phyloP scores from a whole-genome alignment of 2,888 invertebrate species.

The Drosophila seclusa region DNA sequence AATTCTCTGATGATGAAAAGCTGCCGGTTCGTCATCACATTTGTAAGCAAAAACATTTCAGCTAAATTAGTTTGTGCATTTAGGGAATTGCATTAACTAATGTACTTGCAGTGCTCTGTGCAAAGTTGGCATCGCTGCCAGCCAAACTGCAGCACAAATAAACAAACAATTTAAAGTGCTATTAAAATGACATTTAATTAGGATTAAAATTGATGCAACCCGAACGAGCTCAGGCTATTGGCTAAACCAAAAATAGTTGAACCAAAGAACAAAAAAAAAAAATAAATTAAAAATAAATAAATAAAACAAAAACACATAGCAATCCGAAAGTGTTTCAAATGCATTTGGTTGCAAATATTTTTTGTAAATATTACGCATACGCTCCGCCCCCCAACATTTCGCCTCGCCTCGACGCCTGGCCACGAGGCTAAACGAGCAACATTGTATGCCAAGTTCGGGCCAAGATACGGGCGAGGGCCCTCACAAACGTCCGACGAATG shows the following conservation, averaged over 20 bases:
- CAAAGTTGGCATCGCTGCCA: constrained; percentile 5
- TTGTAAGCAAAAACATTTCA: constrained; percentile 80
- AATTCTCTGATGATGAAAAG: constrained; percentile 69
- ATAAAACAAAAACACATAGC: constrained; percentile 6
- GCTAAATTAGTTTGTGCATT: constrained; percentile 76
- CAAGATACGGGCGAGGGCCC: constrained; percentile 51
- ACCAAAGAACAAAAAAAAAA: background rate
- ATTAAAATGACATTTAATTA: constrained; percentile 76
- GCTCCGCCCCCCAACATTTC: constrained; percentile 44
- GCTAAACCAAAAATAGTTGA: constrained; percentile 14
- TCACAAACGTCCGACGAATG: constrained; percentile 67
- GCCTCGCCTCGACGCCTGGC: constrained; percentile 37
- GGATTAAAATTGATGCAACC: constrained; percentile 73
- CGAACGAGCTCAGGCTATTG: constrained; percentile 35
- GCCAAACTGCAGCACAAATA: constrained; percentile 15
- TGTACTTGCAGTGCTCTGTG: constrained; percentile 21
- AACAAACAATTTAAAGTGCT: constrained; percentile 57
- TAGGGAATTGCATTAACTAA: constrained; percentile 70
- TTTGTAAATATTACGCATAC: constrained; percentile 64
- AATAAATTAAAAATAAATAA: constrained; percentile 12
- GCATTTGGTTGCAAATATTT: constrained; percentile 63
- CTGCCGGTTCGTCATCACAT: constrained; percentile 62
- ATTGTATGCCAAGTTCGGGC: constrained; percentile 63
- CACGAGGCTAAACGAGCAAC: constrained; percentile 72
- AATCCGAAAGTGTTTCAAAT: constrained; percentile 62